Evolutionary conservation across 1,140 invertebrate species (phyloP).

Genomic region (Heterodera schachtii): DNA sequence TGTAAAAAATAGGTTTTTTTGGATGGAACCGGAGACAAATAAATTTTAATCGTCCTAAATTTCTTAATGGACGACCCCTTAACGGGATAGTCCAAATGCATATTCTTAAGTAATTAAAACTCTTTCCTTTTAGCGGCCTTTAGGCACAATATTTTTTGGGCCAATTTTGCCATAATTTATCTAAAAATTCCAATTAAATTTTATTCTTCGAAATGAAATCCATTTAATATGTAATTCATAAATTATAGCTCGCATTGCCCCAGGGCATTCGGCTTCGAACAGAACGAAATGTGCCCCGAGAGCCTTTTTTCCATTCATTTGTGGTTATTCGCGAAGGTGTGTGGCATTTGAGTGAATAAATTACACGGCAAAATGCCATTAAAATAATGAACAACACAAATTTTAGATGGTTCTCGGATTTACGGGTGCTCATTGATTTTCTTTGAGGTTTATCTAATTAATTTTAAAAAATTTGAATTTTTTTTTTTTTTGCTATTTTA

Average conservation of each 20-base stretch:
- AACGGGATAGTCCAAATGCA: background rate
- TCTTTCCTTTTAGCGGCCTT: no score
- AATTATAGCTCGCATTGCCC: conserved; percentile 81
- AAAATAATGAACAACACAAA: conserved; percentile 38
- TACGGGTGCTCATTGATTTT: conserved; percentile 92
- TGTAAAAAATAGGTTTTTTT: conserved; percentile 52
- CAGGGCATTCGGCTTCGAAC: conserved; percentile 88
- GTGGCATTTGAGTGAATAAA: background rate
- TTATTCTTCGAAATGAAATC: no score
- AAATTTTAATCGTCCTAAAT: no score
- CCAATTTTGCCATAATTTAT: no score
- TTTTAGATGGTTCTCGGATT: conserved; percentile 80
- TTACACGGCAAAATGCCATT: background rate
- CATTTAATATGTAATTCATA: background rate
- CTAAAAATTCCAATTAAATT: no score
- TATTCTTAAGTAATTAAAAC: background rate
- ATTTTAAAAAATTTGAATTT: conserved; percentile 12
- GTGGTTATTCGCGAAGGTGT: conserved; percentile 85
- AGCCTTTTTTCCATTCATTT: conserved; percentile 91
- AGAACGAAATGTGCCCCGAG: conserved; percentile 81
- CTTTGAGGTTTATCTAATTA: conserved; percentile 74
- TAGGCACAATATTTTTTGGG: no score
- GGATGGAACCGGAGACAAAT: no score
- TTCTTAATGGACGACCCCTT: no score
- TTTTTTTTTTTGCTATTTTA: conserved; percentile 18